A percentile compares a stretch with the other conserved stretches of the same genome.
phyloP scores from a whole-genome alignment of 1,140 invertebrate genomes.

The Manduca sexta region DNA sequence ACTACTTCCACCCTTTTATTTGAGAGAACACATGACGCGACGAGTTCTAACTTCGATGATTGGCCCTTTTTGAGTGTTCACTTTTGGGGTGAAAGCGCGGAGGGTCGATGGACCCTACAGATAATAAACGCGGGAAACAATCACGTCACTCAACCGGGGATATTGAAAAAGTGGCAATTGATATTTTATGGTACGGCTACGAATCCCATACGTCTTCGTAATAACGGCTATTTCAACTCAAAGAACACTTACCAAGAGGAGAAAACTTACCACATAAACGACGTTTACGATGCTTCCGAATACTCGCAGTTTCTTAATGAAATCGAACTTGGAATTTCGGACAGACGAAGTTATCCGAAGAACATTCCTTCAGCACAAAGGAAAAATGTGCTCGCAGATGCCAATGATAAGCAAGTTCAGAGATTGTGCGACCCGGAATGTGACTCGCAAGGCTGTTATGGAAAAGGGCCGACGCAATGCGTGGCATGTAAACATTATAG shows the following conservation, averaged over 20 bases:
- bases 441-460: slow-evolving; percentile 85
- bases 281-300: slow-evolving; percentile 67
- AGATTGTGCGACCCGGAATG: slow-evolving; percentile 84
- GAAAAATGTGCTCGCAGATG: slow-evolving; percentile 65
- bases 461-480: slow-evolving; percentile 85
- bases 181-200: slow-evolving; percentile 92
- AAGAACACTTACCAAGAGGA: slow-evolving; percentile 48
- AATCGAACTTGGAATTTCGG: slow-evolving; percentile 74
- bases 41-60: slow-evolving; percentile 93
- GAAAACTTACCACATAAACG: slow-evolving; percentile 67
- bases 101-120: slow-evolving; percentile 93
- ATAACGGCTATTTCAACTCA: slow-evolving; percentile 70
- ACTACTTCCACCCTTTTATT: slow-evolving; percentile 91
- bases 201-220: slow-evolving; percentile 82
- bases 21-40: slow-evolving; percentile 89
- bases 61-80: slow-evolving; percentile 98
- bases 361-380: slow-evolving; percentile 71
- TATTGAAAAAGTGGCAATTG: slow-evolving; percentile 92
- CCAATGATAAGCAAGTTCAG: slow-evolving; percentile 75
- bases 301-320: slow-evolving; percentile 75
- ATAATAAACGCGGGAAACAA: slow-evolving; percentile 90
- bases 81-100: slow-evolving; percentile 95
- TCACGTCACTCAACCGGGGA: slow-evolving; percentile 86
- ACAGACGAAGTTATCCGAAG: slow-evolving; percentile 78
- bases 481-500: slow-evolving; percentile 84